Conservation (phyloP, 2,797 vertebrate genomes). For the Brachyrhaphis roseni region DNA sequence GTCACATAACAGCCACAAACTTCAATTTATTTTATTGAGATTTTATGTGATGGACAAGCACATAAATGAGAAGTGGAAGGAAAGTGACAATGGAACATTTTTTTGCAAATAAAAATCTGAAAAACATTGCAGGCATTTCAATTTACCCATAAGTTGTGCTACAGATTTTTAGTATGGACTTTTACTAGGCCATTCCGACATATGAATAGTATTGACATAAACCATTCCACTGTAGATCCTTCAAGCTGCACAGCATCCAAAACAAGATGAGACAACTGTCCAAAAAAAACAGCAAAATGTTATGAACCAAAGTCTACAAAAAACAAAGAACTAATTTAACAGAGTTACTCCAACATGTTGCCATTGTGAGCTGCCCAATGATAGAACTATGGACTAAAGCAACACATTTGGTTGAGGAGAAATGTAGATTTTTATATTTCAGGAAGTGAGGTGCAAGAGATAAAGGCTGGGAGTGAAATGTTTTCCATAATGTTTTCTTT, state of each 20-base stretch:
- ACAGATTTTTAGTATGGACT: background rate
- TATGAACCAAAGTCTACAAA: too few species aligned
- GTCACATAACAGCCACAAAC: background rate
- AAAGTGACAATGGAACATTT: background rate
- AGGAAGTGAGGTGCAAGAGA: background rate
- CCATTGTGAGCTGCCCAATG: background rate
- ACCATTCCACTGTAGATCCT: background rate
- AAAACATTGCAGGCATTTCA: background rate
- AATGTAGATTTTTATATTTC: background rate
- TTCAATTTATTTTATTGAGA: background rate
- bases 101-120: background rate
- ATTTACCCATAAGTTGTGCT: background rate
- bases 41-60: background rate
- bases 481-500: background rate
- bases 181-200: background rate
- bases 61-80: background rate
- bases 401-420: background rate
- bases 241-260: background rate
- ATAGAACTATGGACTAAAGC: background rate
- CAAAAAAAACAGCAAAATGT: too few species aligned
- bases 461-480: background rate
- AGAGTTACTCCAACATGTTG: background rate
- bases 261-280: too few species aligned
- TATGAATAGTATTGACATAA: background rate
- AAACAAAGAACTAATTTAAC: too few species aligned